Conservation (phyloP, 2,113 vertebrate genomes). For the Mobula hypostoma region DNA sequence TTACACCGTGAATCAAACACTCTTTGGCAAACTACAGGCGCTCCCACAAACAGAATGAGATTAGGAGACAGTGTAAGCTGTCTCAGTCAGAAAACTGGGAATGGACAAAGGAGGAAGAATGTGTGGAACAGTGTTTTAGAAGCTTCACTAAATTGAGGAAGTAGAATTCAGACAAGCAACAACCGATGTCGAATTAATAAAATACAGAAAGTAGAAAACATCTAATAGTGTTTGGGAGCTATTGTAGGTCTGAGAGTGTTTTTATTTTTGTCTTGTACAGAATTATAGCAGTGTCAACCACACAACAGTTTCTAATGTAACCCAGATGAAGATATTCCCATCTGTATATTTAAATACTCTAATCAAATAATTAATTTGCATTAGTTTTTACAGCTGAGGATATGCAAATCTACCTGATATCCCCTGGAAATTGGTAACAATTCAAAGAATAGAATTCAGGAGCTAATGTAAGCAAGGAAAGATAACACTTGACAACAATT, state of each 20-base stretch:
- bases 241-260: background rate
- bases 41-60: too few relatives aligned
- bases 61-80: background rate
- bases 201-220: background rate
- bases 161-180: background rate
- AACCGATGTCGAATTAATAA: background rate
- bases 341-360: background rate
- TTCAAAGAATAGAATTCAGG: background rate
- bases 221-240: background rate
- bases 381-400: background rate
- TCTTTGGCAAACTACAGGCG: background rate
- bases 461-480: background rate
- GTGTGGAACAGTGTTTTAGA: background rate
- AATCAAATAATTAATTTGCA: background rate
- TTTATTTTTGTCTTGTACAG: background rate
- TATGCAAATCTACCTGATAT: background rate
- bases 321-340: background rate
- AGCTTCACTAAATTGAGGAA: background rate
- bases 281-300: background rate
- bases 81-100: background rate
- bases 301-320: background rate
- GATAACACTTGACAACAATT: too few relatives aligned
- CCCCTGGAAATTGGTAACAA: background rate
- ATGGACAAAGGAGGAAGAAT: background rate
- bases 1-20: background rate